Percentiles rank a stretch among this genome's conserved stretches.
Conservation (phyloP, 2,797 vertebrate species). For the Hybognathus amarus region DNA sequence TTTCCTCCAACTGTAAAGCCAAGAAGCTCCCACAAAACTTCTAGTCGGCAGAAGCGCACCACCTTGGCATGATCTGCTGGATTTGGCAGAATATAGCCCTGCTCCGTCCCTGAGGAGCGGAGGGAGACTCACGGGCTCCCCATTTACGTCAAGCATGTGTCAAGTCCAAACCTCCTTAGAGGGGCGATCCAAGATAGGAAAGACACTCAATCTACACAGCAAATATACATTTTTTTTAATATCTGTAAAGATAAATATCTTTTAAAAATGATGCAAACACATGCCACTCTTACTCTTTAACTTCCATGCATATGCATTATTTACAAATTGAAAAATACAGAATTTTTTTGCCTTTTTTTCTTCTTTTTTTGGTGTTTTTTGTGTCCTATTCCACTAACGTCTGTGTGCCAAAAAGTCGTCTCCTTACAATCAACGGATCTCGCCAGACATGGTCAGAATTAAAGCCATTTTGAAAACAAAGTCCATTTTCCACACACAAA, state of each 20-base stretch:
- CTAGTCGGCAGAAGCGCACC: slow-evolving; percentile 44
- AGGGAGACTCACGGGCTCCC: slow-evolving; percentile 63
- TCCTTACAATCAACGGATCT: slow-evolving; percentile 80
- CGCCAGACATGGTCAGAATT: slow-evolving; percentile 81
- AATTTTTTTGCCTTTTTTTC: slow-evolving; percentile 75
- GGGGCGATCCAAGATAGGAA: slow-evolving; percentile 58
- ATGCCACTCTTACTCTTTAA: slow-evolving; percentile 95
- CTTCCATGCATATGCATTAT: slow-evolving; percentile 99
- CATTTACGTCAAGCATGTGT: slow-evolving; percentile 65
- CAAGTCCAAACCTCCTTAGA: slow-evolving; percentile 61
- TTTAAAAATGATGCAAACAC: slow-evolving; percentile 98
- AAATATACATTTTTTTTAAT: slow-evolving; percentile 89
- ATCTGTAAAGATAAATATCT: slow-evolving; percentile 99
- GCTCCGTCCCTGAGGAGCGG: slow-evolving; percentile 16
- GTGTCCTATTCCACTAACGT: slow-evolving; percentile 74
- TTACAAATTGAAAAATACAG: slow-evolving; percentile 99
- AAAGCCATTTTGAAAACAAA: slow-evolving; percentile 88
- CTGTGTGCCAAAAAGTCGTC: slow-evolving; percentile 82
- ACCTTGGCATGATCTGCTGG: slow-evolving; percentile 56
- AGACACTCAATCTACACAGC: slow-evolving; percentile 88
- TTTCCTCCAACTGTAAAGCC: slow-evolving; percentile 13
- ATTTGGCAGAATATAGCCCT: slow-evolving; percentile 56
- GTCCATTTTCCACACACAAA: slow-evolving; percentile 75
- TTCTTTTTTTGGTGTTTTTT: slow-evolving; percentile 71
- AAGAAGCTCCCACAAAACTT: slow-evolving; percentile 28